phyloP scores from a whole-genome alignment of 2,797 vertebrate genomes.

The Paramormyrops hopkinsi region DNA sequence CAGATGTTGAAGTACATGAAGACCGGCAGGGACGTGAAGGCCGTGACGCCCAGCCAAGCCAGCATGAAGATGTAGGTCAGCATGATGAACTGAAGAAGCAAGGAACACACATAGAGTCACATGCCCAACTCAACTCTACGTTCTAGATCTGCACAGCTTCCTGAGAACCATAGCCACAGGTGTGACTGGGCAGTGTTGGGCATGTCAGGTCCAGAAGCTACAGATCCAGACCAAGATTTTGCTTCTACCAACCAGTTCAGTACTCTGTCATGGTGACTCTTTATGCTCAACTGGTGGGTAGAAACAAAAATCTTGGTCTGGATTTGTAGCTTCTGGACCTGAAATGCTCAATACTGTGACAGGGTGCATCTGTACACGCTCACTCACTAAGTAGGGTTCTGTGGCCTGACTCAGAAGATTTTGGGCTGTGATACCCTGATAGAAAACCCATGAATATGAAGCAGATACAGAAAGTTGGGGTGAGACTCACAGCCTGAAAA shows the following conservation, averaged over 20 bases:
- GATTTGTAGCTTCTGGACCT: background rate
- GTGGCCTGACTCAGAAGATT: background rate
- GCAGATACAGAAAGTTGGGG: background rate
- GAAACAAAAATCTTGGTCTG: background rate
- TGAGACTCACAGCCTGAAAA: background rate
- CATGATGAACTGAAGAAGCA: constrained; percentile 84
- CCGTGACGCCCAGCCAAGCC: constrained; percentile 95
- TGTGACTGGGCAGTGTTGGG: background rate
- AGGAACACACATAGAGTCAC: background rate
- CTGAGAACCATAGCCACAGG: background rate
- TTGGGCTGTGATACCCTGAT: background rate
- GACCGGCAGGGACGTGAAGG: constrained; percentile 90
- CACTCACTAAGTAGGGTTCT: background rate
- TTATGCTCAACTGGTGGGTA: background rate
- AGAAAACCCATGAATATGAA: background rate
- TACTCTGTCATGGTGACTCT: background rate
- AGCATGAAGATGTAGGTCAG: constrained; percentile 95
- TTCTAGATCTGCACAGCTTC: background rate
- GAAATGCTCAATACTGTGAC: background rate
- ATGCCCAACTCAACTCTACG: background rate
- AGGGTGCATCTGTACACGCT: background rate
- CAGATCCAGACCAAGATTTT: background rate
- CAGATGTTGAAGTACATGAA: constrained; percentile 98
- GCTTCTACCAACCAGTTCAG: background rate
- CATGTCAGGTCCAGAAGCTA: background rate